phyloP scores from a whole-genome alignment of 2,113 vertebrate genomes.

The Rhadina sibilatrix region DNA sequence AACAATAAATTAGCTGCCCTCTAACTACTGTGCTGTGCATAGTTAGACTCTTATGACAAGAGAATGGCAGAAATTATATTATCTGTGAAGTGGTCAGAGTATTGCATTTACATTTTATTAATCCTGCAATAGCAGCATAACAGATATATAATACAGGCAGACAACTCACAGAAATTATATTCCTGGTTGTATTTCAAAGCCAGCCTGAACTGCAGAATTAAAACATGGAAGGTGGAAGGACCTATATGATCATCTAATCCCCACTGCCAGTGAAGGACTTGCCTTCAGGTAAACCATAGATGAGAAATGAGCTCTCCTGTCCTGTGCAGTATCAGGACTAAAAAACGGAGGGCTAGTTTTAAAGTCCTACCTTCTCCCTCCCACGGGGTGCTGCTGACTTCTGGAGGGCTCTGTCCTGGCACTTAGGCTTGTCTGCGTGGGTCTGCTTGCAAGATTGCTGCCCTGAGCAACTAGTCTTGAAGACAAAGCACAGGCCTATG shows the following conservation, averaged over 20 bases:
- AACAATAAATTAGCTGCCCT: constrained; percentile 12
- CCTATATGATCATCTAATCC: neutral
- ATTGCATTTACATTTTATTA: constrained; percentile 14
- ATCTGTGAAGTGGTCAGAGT: neutral
- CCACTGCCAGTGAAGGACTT: neutral
- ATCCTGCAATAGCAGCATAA: neutral
- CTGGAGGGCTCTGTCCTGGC: neutral
- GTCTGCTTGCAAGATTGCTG: neutral
- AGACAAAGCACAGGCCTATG: constrained; percentile 29
- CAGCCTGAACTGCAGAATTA: neutral
- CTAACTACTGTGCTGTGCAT: neutral
- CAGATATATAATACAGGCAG: neutral
- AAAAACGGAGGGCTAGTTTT: neutral
- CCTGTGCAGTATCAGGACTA: neutral
- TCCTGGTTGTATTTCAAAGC: constrained; percentile 12
- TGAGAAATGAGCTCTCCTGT: neutral
- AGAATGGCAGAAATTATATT: constrained; percentile 19
- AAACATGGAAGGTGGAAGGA: neutral
- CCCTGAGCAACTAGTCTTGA: neutral
- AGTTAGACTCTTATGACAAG: neutral
- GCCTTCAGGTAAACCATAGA: neutral
- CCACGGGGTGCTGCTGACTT: neutral
- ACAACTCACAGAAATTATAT: neutral
- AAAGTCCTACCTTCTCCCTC: neutral
- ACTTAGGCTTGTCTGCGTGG: neutral